Evolutionary conservation across 64 coral and sea anemone species (phyloP).

Genomic region (Anthopleura sola): DNA sequence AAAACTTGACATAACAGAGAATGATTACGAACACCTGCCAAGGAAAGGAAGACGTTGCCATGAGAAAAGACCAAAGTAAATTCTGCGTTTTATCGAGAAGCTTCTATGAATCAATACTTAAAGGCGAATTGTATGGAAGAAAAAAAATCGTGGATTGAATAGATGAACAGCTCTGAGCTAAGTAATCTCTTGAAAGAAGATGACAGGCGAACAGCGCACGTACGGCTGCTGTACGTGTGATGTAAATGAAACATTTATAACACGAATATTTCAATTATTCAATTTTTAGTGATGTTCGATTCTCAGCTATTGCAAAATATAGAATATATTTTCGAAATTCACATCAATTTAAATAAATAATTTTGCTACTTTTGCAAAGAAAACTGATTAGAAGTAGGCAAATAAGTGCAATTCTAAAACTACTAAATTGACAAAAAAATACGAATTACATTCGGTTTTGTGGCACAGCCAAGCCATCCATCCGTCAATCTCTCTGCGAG

Average conservation of each 20-base stretch:
- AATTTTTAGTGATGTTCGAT: neutral
- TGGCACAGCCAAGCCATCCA: neutral
- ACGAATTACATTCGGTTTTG: neutral
- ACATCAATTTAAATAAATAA: neutral
- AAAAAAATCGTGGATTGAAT: neutral
- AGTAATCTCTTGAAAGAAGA: neutral
- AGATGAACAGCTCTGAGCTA: neutral
- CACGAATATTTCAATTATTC: neutral
- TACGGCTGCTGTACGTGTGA: neutral
- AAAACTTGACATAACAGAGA: neutral
- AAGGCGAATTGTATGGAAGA: neutral
- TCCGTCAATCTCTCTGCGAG: neutral
- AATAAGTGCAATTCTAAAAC: neutral
- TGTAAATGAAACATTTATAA: neutral
- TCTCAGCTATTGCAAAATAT: neutral
- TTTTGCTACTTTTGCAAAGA: conserved; percentile 1
- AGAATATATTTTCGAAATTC: neutral
- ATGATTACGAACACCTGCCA: neutral
- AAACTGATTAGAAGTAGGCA: neutral
- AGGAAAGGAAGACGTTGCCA: neutral
- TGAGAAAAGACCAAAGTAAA: neutral
- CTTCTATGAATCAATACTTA: neutral
- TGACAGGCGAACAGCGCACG: neutral
- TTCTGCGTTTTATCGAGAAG: neutral
- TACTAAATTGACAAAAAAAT: neutral